Percentiles rank a stretch among this genome's conserved stretches.
Evolutionary conservation across 2,797 vertebrate genomes (phyloP).

Genomic region (Phyllotis vaccarum): DNA sequence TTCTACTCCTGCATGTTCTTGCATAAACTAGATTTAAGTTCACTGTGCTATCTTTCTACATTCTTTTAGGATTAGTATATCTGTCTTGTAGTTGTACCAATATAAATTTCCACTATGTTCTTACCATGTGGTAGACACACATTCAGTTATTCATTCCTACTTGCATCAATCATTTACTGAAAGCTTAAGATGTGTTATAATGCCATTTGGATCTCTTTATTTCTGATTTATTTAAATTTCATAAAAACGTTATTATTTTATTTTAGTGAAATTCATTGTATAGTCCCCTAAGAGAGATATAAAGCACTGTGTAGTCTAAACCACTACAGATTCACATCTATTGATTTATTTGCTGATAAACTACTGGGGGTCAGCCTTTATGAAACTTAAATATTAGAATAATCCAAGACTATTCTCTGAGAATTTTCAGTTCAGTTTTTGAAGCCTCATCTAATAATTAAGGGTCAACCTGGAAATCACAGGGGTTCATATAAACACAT

Average conservation of each 20-base stretch:
- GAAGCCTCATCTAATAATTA: not conserved
- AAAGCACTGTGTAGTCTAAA: not conserved
- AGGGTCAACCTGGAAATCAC: slow-evolving; percentile 14
- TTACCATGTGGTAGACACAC: not conserved
- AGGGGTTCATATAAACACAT: not conserved
- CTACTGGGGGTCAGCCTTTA: not conserved
- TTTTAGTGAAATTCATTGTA: slow-evolving; percentile 6
- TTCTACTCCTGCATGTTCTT: not conserved
- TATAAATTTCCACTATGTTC: not conserved
- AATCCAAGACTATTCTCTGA: not conserved
- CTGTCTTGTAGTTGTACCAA: not conserved
- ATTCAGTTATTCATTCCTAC: not conserved
- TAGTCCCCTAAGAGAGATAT: not conserved
- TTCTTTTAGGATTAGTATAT: not conserved
- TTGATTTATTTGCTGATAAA: not conserved
- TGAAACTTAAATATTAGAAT: not conserved
- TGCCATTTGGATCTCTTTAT: not conserved
- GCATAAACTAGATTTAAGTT: not conserved
- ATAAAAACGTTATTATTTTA: not conserved
- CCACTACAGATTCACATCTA: not conserved
- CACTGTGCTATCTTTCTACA: no score
- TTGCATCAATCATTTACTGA: not conserved
- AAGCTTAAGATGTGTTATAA: not conserved
- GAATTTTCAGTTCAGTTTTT: not conserved
- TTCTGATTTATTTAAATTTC: not conserved